Conservation (phyloP, 2,888 invertebrate species). For the Pelosia muscerda region DNA sequence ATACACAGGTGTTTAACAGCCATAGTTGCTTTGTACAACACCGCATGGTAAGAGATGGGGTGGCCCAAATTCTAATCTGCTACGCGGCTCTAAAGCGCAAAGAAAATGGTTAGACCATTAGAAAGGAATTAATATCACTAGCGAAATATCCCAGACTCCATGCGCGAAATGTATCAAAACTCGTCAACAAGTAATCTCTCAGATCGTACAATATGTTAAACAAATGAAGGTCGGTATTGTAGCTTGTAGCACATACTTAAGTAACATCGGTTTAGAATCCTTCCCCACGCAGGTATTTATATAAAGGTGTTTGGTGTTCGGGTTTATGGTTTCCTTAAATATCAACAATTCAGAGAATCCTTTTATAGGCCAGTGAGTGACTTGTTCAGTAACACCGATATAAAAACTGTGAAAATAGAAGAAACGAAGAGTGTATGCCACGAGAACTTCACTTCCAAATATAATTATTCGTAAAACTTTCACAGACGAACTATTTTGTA, state of each 20-base stretch:
- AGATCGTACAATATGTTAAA: not conserved
- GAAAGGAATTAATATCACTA: not conserved
- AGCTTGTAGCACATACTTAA: no score
- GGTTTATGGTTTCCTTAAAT: slow-evolving; percentile 3
- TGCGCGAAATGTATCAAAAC: not conserved
- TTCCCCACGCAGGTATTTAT: slow-evolving; percentile 8
- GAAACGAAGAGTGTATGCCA: not conserved
- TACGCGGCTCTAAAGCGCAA: no score
- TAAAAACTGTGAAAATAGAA: not conserved
- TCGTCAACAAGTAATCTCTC: not conserved
- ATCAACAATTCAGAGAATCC: slow-evolving; percentile 14
- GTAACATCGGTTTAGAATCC: not conserved
- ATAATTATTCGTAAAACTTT: not conserved
- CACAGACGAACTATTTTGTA: not conserved
- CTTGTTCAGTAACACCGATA: not conserved
- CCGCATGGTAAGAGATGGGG: no score
- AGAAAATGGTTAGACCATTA: no score
- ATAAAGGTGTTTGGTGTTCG: not conserved
- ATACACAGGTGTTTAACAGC: no score
- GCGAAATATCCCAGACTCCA: not conserved
- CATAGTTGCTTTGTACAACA: no score
- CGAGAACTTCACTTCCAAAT: not conserved
- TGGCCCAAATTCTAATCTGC: no score
- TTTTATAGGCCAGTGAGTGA: slow-evolving; percentile 10
- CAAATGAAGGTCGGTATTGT: not conserved